These are phyloP conservation scores for Protodeltote pygarga DNA, from an alignment of 2,888 invertebrate species.

Conservation along the genomic window DNA sequence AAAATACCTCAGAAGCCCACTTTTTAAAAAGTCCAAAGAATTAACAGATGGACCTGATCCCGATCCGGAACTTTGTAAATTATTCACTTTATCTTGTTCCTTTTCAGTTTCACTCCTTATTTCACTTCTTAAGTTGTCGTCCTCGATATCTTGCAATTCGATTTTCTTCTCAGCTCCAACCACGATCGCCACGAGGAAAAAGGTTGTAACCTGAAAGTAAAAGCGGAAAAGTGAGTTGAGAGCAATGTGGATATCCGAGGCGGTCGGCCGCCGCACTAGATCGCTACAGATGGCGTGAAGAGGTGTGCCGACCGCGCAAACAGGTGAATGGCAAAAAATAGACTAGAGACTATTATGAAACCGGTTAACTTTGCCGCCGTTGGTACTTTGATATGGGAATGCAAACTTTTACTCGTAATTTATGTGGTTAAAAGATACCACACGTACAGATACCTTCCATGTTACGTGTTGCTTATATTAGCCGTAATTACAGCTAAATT, in stretches of 20 bases:
- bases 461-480: slow-evolving; percentile 60
- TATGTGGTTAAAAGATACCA: slow-evolving; percentile 72
- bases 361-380: slow-evolving; percentile 67
- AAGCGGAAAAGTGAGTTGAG: slow-evolving; percentile 62
- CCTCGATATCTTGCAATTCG: slow-evolving; percentile 91
- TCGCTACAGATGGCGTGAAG: slow-evolving; percentile 61
- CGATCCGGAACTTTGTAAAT: slow-evolving; percentile 48
- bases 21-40: slow-evolving; percentile 72
- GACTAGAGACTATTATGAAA: slow-evolving; percentile 75
- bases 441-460: slow-evolving; percentile 56
- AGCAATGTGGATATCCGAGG: slow-evolving; percentile 56
- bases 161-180: slow-evolving; percentile 88
- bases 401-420: slow-evolving; percentile 82
- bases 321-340: slow-evolving; percentile 83
- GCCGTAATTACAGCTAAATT: slow-evolving; percentile 30
- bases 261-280: slow-evolving; percentile 53
- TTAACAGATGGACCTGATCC: slow-evolving; percentile 50
- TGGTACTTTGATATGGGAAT: slow-evolving; percentile 73
- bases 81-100: slow-evolving; percentile 61
- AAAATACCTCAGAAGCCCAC: slow-evolving; percentile 68
- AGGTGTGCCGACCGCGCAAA: slow-evolving; percentile 59
- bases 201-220: slow-evolving; percentile 79
- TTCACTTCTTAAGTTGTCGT: slow-evolving; percentile 89
- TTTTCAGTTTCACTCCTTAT: slow-evolving; percentile 86
- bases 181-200: slow-evolving; percentile 66